A percentile compares a stretch with the other conserved stretches of the same genome.
phyloP scores from a whole-genome alignment of 2,113 vertebrate genomes.

The Phylloscopus trochilus region DNA sequence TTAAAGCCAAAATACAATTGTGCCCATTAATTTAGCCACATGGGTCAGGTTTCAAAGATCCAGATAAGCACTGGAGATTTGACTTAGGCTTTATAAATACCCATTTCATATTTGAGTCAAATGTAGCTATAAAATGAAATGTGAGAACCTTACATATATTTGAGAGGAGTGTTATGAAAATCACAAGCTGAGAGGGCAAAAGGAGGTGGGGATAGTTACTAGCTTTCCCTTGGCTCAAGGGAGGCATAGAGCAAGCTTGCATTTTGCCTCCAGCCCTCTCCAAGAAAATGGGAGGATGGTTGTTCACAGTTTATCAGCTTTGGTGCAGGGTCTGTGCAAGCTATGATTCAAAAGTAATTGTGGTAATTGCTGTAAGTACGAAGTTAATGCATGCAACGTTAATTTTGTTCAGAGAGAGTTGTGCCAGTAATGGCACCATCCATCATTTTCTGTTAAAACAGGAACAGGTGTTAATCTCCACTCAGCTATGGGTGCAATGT shows the following conservation, averaged over 20 bases:
- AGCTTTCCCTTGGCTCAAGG: neutral
- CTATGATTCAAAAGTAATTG: slow-evolving; percentile 50
- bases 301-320: neutral
- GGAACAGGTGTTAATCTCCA: slow-evolving; percentile 57
- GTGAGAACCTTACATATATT: neutral
- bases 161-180: neutral
- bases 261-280: neutral
- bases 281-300: neutral
- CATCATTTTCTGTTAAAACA: slow-evolving; percentile 53
- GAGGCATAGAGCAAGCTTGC: neutral
- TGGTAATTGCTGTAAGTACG: slow-evolving; percentile 41
- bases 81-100: slow-evolving; percentile 12
- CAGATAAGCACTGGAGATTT: slow-evolving; percentile 35
- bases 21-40: neutral
- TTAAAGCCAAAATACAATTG: neutral
- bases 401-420: slow-evolving; percentile 41
- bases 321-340: neutral
- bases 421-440: slow-evolving; percentile 47
- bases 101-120: slow-evolving; percentile 19
- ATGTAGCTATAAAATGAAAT: slow-evolving; percentile 6
- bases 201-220: neutral
- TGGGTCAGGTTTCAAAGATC: slow-evolving; percentile 5
- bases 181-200: neutral
- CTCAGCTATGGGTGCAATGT: neutral
- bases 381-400: slow-evolving; percentile 11